Conservation (phyloP, 2,797 vertebrate species). For the Cirrhinus molitorella region DNA sequence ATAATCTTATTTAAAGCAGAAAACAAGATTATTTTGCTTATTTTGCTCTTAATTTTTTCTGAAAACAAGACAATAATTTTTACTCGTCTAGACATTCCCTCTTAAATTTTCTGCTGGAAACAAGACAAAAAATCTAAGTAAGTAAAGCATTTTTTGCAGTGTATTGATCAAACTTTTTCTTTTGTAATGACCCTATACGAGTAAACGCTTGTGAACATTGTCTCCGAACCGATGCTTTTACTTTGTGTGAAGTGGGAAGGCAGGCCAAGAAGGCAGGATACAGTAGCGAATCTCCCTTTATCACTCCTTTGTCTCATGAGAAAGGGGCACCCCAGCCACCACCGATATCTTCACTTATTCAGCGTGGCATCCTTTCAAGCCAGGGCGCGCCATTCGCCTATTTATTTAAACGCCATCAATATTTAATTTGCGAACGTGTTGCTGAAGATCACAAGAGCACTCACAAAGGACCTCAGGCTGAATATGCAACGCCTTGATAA, state of each 20-base stretch:
- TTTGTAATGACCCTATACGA: not conserved
- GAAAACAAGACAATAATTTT: too few relatives aligned
- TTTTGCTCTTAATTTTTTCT: too few relatives aligned
- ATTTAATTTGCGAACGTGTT: conserved; percentile 84
- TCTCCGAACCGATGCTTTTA: not conserved
- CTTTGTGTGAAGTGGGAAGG: not conserved
- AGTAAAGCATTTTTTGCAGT: too few relatives aligned
- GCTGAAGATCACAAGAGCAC: conserved; percentile 81
- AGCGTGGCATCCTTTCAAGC: conserved; percentile 33
- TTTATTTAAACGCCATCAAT: conserved; percentile 86
- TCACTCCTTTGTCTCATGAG: conserved; percentile 25
- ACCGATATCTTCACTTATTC: conserved; percentile 34
- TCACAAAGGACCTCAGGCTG: conserved; percentile 81
- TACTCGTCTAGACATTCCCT: too few relatives aligned
- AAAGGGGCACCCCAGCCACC: conserved; percentile 16
- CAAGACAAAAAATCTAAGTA: too few relatives aligned
- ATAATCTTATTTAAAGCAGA: too few relatives aligned
- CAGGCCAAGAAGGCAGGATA: conserved; percentile 22
- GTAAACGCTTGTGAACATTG: not conserved
- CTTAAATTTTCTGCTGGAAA: too few relatives aligned
- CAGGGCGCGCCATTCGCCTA: conserved; percentile 68
- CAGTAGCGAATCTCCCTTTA: conserved; percentile 17
- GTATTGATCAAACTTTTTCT: not conserved
- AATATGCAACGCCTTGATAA: conserved; percentile 83
- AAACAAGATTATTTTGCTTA: too few relatives aligned